Percentiles rank a stretch among this genome's conserved stretches.
These are phyloP conservation scores for Salvelinus fontinalis DNA, from an alignment of 2,113 vertebrate genomes.

Conservation along the genomic window DNA sequence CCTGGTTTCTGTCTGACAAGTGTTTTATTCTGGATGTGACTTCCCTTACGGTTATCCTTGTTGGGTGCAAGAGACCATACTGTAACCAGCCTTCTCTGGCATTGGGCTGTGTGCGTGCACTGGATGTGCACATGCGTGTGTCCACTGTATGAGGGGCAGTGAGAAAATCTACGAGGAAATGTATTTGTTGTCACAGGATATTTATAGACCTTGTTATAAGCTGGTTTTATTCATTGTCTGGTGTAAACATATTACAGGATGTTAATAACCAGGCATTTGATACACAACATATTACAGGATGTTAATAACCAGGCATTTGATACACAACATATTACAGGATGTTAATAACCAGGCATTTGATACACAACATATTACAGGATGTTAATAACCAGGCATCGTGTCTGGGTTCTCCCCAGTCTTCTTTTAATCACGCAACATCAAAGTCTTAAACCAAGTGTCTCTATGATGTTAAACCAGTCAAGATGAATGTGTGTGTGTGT, in stretches of 20 bases:
- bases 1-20: no score
- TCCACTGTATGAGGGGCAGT: neutral
- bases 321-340: slow-evolving; percentile 44
- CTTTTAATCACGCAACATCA: slow-evolving; percentile 64
- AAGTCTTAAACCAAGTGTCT: slow-evolving; percentile 38
- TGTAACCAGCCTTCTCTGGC: neutral
- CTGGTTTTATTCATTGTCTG: slow-evolving; percentile 43
- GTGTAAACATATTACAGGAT: slow-evolving; percentile 18
- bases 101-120: neutral
- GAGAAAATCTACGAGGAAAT: neutral
- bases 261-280: slow-evolving; percentile 38
- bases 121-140: neutral
- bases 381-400: slow-evolving; percentile 35
- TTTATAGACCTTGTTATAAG: slow-evolving; percentile 7
- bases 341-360: slow-evolving; percentile 39
- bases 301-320: slow-evolving; percentile 39
- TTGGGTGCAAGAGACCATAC: neutral
- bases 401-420: slow-evolving; percentile 33
- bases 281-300: slow-evolving; percentile 43
- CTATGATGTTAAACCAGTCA: slow-evolving; percentile 46
- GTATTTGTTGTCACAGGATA: no score
- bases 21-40: neutral
- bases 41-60: neutral
- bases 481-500: slow-evolving; percentile 28
- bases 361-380: slow-evolving; percentile 44